Conservation (phyloP, 2,113 vertebrate genomes). For the Crocuta crocuta region DNA sequence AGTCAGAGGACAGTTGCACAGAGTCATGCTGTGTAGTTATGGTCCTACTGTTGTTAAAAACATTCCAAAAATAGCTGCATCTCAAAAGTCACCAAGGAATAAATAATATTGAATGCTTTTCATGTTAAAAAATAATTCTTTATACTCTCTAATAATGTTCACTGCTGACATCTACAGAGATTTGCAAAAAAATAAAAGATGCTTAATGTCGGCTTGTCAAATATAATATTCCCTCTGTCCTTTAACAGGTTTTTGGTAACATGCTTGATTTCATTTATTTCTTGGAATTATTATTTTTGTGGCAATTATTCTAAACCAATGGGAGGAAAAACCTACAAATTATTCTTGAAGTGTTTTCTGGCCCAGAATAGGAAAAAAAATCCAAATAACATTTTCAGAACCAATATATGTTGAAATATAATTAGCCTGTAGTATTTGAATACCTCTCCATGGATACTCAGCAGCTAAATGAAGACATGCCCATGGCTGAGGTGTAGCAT, state of each 20-base stretch:
- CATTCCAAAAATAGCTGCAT: slow-evolving; percentile 63
- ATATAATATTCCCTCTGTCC: slow-evolving; percentile 33
- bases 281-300: slow-evolving; percentile 56
- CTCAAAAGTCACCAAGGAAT: slow-evolving; percentile 56
- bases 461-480: not conserved
- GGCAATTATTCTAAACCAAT: slow-evolving; percentile 55
- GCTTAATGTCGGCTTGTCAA: slow-evolving; percentile 46
- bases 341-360: slow-evolving; percentile 37
- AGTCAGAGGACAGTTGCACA: slow-evolving; percentile 25
- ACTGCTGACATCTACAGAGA: slow-evolving; percentile 25
- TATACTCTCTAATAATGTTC: slow-evolving; percentile 40
- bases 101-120: slow-evolving; percentile 37
- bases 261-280: slow-evolving; percentile 62
- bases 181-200: slow-evolving; percentile 33
- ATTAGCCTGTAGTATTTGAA: slow-evolving; percentile 48
- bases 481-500: not conserved
- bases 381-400: slow-evolving; percentile 60
- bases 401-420: slow-evolving; percentile 53
- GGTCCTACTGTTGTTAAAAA: slow-evolving; percentile 8
- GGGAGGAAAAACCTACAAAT: not conserved
- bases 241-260: slow-evolving; percentile 32
- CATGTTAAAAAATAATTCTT: slow-evolving; percentile 47
- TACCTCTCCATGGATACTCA: not conserved
- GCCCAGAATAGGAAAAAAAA: not conserved
- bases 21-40: slow-evolving; percentile 28